Conservation (phyloP, 37 sponge, comb jelly and placozoan genomes). For the Eunapius fragilis region DNA sequence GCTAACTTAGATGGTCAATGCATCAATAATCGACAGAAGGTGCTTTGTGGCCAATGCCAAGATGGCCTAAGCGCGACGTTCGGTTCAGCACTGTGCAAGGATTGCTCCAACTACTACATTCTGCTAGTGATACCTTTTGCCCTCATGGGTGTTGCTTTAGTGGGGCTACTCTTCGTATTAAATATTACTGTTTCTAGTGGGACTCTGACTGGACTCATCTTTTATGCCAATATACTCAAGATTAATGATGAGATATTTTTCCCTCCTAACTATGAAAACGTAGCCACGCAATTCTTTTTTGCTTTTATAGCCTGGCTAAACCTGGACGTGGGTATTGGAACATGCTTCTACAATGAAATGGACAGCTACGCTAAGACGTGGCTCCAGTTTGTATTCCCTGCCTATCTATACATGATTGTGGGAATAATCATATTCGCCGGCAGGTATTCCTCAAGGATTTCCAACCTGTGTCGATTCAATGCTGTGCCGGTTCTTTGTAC, state of each 20-base stretch:
- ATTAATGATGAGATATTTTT: background rate
- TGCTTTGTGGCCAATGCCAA: too few species aligned
- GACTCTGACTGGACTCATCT: conserved; percentile 12
- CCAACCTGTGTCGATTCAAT: too few species aligned
- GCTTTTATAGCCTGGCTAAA: conserved; percentile 9
- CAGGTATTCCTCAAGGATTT: too few species aligned
- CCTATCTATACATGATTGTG: too few species aligned
- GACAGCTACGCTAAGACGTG: background rate
- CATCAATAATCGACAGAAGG: too few species aligned
- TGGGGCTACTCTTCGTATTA: background rate
- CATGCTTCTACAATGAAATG: conserved; percentile 8
- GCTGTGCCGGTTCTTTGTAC: too few species aligned
- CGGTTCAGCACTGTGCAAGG: too few species aligned
- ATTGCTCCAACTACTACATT: background rate
- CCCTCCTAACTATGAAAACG: background rate
- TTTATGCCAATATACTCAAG: conserved; percentile 12
- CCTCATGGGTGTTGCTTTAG: background rate
- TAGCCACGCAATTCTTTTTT: background rate
- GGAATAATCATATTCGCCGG: too few species aligned
- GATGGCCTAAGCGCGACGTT: too few species aligned
- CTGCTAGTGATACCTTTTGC: conserved; percentile 3
- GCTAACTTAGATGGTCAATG: too few species aligned
- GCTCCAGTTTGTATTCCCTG: conserved; percentile 3
- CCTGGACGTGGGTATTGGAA: conserved; percentile 7
- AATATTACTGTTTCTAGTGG: conserved; percentile 5